Percentiles rank a stretch among this genome's conserved stretches.
Conservation (phyloP, 2,797 vertebrate genomes). For the Danio jaintianensis region DNA sequence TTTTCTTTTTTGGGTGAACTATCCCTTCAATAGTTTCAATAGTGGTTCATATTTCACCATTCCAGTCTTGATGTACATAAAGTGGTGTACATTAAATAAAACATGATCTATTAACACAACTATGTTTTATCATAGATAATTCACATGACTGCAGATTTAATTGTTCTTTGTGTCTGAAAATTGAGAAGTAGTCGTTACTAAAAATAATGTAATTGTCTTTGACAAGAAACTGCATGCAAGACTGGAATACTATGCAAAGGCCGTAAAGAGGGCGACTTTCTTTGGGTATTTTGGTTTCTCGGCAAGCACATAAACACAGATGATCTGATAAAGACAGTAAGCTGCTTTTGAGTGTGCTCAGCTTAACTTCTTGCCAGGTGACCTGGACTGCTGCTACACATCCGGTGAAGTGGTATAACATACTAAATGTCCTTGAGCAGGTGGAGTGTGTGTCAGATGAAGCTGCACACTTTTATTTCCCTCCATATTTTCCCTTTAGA, state of each 20-base stretch:
- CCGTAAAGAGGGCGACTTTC: slow-evolving; percentile 66
- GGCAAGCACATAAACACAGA: slow-evolving; percentile 76
- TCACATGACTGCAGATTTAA: not conserved
- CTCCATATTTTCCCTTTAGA: not conserved
- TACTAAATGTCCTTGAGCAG: slow-evolving; percentile 22
- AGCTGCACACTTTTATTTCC: not conserved
- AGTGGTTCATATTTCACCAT: too few relatives aligned
- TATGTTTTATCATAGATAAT: not conserved
- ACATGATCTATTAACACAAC: not conserved
- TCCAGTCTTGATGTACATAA: not conserved
- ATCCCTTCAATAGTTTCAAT: too few relatives aligned
- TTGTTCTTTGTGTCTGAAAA: not conserved
- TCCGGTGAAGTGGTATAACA: slow-evolving; percentile 42
- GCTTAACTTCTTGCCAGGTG: slow-evolving; percentile 71
- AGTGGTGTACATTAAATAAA: not conserved
- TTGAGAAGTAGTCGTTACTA: not conserved
- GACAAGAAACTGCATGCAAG: not conserved
- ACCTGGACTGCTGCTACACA: slow-evolving; percentile 65
- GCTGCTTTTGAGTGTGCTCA: slow-evolving; percentile 75
- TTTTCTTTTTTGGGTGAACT: too few relatives aligned
- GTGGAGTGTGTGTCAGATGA: slow-evolving; percentile 2
- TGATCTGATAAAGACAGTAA: slow-evolving; percentile 80
- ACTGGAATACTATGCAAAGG: not conserved
- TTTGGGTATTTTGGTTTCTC: slow-evolving; percentile 73
- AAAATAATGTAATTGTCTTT: not conserved